Evolutionary conservation across 2,113 vertebrate species (phyloP).

Genomic region (Callionymus lyra): DNA sequence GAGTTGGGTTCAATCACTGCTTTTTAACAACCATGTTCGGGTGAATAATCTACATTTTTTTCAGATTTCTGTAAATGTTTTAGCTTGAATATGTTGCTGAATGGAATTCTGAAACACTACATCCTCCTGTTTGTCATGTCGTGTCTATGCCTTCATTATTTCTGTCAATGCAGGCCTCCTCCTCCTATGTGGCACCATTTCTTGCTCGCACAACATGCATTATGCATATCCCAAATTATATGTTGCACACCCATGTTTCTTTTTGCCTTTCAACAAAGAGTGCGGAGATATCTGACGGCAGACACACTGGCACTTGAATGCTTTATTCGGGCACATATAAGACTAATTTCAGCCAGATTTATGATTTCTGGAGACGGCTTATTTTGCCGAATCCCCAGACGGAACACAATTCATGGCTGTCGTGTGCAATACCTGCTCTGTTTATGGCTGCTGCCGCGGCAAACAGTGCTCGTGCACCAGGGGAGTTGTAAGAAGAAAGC

Average conservation of each 20-base stretch:
- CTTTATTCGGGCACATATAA: slow-evolving; percentile 51
- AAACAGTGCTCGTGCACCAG: slow-evolving; percentile 17
- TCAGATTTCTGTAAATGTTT: too few species aligned
- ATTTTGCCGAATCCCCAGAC: slow-evolving; percentile 50
- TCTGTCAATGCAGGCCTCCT: slow-evolving; percentile 11
- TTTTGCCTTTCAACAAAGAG: slow-evolving; percentile 4
- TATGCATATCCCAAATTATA: slow-evolving; percentile 54
- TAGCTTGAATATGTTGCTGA: too few species aligned
- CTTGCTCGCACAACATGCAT: slow-evolving; percentile 43
- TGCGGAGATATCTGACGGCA: slow-evolving; percentile 34
- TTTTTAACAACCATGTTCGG: too few species aligned
- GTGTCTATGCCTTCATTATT: slow-evolving; percentile 17
- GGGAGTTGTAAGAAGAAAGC: slow-evolving; percentile 50
- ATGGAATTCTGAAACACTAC: slow-evolving; percentile 3
- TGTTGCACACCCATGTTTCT: slow-evolving; percentile 20
- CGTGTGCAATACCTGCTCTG: slow-evolving; percentile 43
- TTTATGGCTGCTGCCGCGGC: slow-evolving; percentile 20
- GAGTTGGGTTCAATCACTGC: too few species aligned
- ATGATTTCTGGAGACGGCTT: slow-evolving; percentile 50
- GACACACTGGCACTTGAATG: slow-evolving; percentile 22
- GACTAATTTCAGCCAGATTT: slow-evolving; percentile 62
- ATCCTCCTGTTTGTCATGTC: slow-evolving; percentile 19
- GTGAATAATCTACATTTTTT: too few species aligned
- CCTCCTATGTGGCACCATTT: slow-evolving; percentile 34
- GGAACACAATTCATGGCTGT: slow-evolving; percentile 44